These are phyloP conservation scores for Passer montanus DNA, from an alignment of 2,113 vertebrate genomes.

Conservation along the genomic window DNA sequence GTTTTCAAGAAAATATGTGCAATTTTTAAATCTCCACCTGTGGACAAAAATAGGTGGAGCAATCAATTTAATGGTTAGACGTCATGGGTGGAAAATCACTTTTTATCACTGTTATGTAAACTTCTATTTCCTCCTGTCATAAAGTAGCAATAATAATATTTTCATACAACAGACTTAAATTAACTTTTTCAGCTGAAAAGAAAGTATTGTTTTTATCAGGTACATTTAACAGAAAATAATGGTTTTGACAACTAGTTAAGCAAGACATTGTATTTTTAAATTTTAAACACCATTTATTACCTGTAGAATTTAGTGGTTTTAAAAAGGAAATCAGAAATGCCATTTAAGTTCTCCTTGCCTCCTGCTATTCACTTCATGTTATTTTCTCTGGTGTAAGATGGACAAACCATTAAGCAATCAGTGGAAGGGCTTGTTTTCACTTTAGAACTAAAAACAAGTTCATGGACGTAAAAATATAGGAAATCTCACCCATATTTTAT, in stretches of 20 bases:
- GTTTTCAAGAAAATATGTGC: background rate
- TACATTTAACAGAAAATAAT: background rate
- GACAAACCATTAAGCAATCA: background rate
- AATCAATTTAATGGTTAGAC: background rate
- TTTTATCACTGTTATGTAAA: background rate
- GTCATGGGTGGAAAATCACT: background rate
- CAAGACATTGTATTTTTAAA: background rate
- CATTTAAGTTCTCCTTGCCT: background rate
- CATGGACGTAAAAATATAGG: background rate
- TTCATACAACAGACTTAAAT: background rate
- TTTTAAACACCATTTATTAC: background rate
- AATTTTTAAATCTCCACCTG: background rate
- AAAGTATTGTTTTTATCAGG: background rate
- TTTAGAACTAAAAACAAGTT: background rate
- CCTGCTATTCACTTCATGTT: background rate
- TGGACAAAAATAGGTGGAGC: background rate
- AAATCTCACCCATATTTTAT: background rate
- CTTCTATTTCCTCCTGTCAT: background rate
- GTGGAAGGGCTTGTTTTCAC: background rate
- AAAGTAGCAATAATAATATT: background rate
- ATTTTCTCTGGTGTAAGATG: background rate
- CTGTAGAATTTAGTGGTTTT: background rate
- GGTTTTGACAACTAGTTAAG: background rate
- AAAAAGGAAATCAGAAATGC: background rate
- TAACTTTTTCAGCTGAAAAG: background rate